phyloP scores from a whole-genome alignment of 23 tunicate species.

The Trididemnum miniatum region DNA sequence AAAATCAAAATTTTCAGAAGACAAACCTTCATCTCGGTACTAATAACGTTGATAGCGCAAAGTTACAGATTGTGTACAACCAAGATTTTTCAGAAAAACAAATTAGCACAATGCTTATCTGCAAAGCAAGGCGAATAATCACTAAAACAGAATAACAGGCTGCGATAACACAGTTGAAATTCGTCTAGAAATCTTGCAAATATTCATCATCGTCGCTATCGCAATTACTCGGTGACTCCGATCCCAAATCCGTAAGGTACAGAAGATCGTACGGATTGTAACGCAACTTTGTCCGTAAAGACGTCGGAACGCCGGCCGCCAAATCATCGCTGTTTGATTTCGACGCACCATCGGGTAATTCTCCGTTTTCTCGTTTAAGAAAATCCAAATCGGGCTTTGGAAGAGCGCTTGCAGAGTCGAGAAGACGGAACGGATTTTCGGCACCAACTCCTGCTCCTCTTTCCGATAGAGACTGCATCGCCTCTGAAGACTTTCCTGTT shows the following conservation, averaged over 20 bases:
- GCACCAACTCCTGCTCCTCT: constrained; percentile 91
- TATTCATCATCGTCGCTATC: constrained; percentile 60
- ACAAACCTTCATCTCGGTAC: no score
- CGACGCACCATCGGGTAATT: constrained; percentile 2
- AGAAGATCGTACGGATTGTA: constrained; percentile 74
- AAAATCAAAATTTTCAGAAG: no score
- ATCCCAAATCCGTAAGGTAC: constrained; percentile 51
- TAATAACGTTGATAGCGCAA: no score
- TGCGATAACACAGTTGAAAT: no score
- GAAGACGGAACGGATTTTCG: constrained; percentile 52
- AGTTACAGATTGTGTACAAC: no score
- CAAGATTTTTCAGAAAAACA: no score
- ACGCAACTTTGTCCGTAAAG: not conserved
- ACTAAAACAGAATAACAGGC: no score
- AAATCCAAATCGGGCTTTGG: constrained; percentile 82
- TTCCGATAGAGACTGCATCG: constrained; percentile 55
- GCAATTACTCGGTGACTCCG: constrained; percentile 42
- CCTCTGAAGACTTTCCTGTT: constrained; percentile 45
- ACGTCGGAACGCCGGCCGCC: not conserved
- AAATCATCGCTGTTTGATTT: constrained; percentile 23
- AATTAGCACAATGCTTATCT: no score
- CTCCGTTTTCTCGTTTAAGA: constrained; percentile 27
- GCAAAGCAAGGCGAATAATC: no score
- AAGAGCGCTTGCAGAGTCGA: constrained; percentile 35
- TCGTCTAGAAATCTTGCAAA: constrained; percentile 82